Percentiles rank a stretch among this genome's conserved stretches.
Conservation (phyloP, 2,888 invertebrate species). For the Pterostichus madidus region DNA sequence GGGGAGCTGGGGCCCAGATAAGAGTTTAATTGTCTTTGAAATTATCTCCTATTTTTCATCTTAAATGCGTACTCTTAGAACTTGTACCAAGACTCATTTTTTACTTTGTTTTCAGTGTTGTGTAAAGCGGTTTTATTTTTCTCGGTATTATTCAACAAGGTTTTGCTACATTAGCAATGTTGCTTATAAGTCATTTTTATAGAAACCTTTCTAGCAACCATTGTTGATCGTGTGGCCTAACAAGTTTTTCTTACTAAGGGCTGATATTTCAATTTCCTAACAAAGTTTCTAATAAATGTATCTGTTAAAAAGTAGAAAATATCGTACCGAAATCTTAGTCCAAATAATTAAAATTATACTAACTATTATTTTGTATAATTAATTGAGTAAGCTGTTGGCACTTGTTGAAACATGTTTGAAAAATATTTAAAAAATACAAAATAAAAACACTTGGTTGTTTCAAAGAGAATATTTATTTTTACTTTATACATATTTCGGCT, state of each 20-base stretch:
- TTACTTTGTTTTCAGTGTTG: conserved; percentile 5
- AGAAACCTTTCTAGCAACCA: no score
- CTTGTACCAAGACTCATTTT: conserved; percentile 5
- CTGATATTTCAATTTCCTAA: no score
- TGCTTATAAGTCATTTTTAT: not conserved
- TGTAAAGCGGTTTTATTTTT: not conserved
- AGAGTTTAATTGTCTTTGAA: conserved; percentile 55
- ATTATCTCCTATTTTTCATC: conserved; percentile 51
- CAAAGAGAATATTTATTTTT: no score
- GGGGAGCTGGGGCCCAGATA: conserved; percentile 8
- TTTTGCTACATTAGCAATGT: not conserved
- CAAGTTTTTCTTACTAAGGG: not conserved
- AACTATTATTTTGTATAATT: no score
- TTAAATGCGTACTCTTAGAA: conserved; percentile 23
- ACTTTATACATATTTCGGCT: no score
- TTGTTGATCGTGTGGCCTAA: not conserved
- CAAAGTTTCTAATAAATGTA: no score
- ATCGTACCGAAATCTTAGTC: not conserved
- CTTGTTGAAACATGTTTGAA: no score
- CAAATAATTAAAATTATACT: not conserved
- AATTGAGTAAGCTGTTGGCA: no score
- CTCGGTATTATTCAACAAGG: not conserved
- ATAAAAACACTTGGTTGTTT: no score
- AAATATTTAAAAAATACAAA: no score
- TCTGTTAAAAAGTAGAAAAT: not conserved